Conservation (phyloP, 1,140 invertebrate species). For the Brachionus asplanchnoidis region DNA sequence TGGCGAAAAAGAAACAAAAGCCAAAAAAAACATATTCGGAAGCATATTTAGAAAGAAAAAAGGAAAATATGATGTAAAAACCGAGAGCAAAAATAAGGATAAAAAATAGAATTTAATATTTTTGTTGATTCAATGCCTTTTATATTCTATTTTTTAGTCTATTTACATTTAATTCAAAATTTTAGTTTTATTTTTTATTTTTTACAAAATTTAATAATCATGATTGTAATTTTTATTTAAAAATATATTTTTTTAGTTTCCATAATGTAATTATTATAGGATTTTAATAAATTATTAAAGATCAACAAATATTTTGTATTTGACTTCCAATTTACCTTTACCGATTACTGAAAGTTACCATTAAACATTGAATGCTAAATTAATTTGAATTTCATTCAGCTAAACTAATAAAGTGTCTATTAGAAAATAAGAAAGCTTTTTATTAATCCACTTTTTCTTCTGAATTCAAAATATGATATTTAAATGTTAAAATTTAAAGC, state of each 20-base stretch:
- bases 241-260: not conserved
- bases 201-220: not conserved
- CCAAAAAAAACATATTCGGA: constrained; percentile 22
- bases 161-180: not conserved
- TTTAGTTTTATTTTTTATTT: not conserved
- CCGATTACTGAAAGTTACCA: not conserved
- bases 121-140: not conserved
- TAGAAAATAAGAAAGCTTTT: not conserved
- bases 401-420: not conserved
- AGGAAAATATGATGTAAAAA: constrained; percentile 28
- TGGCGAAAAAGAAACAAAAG: constrained; percentile 25
- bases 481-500: not conserved
- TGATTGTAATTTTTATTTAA: not conserved
- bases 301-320: not conserved
- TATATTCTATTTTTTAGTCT: not conserved
- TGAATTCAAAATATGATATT: too few relatives aligned
- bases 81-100: not conserved
- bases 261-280: not conserved
- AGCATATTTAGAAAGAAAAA: constrained; percentile 35
- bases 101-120: not conserved
- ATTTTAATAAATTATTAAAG: not conserved
- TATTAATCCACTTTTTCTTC: not conserved
- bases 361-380: not conserved
- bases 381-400: too few relatives aligned
- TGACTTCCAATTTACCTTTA: too few relatives aligned